Base-by-base conservation (phyloP, 2,797 vertebrate species). In the Coluber constrictor region DNA sequence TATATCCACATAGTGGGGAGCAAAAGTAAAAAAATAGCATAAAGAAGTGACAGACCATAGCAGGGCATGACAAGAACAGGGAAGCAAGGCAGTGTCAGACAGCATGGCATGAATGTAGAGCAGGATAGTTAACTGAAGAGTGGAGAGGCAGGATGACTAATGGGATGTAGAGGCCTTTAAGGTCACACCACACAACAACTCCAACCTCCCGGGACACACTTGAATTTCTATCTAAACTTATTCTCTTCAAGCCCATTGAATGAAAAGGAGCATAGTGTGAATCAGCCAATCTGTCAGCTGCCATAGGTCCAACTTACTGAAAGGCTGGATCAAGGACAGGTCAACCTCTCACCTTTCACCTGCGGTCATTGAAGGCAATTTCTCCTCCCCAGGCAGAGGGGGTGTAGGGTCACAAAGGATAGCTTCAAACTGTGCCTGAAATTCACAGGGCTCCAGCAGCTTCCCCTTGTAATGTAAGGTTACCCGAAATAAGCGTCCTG, bases 361-460 rank as follows among this genome's bases (percentile, higher is more conserved):
- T 0, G 99, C 98, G 0, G 99, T 99, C 94, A 99, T 95, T 1
- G 98, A 98, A 0, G 98, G 98, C 47, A 99, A 97, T 63, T 98
- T 98, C 88, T 97, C 98, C 95, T 99, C 99, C 20, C 98, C 98
- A 13, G 97, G 96, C 13, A 92, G 96, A 6, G 99, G 98, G 0
- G 97, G 91, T 1, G 98, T 96, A 0, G 97, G 89, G 95, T 99
- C 98, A 0, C 98, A 98, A 3, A 99, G 97, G 94, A 99, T 99
- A 70, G 96, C 96, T 96, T 99, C 98, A 88, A 99, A 98, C 93
- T 99, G 98, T 74, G 97, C 97, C 96, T 99, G 98, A 15, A 99
- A 98, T 95, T 98, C 98, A 15, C 98, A 95, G 0, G 99, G 98
- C 3, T 97, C 97, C 29, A 99, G 98, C 83, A 99, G 97, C 90